Base-by-base conservation (phyloP, 64 coral and sea anemone species). In the Acropora tenuis region DNA sequence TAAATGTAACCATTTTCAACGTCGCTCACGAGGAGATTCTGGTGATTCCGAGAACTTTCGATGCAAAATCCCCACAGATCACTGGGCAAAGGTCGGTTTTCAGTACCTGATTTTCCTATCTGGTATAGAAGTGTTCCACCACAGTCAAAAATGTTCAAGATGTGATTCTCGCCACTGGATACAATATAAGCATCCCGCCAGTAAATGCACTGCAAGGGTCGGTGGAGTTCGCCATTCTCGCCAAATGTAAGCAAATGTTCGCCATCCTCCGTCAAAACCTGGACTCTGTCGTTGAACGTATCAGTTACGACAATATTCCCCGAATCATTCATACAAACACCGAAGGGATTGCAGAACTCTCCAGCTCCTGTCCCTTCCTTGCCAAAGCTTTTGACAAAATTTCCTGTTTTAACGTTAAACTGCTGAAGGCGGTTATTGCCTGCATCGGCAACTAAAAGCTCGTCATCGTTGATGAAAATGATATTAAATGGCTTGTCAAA, bases 61-160 rank as follows among this genome's bases (percentile, higher is more conserved):
- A 79, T 74, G 53, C 74, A 83, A 48, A 93, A 59, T 41, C 83
- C 60, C 40, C 2, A 74, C 17, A 74, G 80, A 18, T 6, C 0
- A 30, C 11, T 48, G 16, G 89, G 78, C 52, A 55, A 55, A 5
- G 89, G 2, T 20, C 86, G 75, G 41, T 80, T 61, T 17, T 9
- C 69, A 69, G 41, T 13, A 8, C 86, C 71, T 17, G 74, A 1
- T 17, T 68, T 42, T 69, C 92, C 78, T 82, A 94, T 83, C 69
- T 73, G 71, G 65, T 75, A 49, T 43, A 82, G 18, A 46, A 83
- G 75, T 47, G 71, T 60, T 75, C 55, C 68, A 13, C 65, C 9
- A 45, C 11, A 82, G 43, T 89, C 86, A 76, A 89, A 89, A 9
- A 94, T 86, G 5, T 94, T 84, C 48, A 94, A 76, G 40, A 13